Evolutionary conservation across 1,140 invertebrate species (phyloP), one percentile per base, ranked within the genome.

Genomic region (Drosophila nasuta): DNA sequence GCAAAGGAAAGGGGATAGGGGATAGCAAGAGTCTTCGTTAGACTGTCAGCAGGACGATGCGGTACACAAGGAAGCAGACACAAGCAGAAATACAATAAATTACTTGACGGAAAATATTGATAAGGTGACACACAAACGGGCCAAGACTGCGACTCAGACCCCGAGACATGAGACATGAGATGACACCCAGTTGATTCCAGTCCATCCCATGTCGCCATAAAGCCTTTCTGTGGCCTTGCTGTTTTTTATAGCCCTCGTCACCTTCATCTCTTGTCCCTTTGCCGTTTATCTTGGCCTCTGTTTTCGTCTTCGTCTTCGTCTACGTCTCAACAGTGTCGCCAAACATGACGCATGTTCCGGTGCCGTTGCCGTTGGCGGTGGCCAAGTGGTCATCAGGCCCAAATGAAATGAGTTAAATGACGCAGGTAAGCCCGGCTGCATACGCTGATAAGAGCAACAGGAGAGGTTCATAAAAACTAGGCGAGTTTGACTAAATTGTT

Each of bases 51-150:
- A 67, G 75, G 62, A 79, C 81, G 69, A 74, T 70, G 17, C 43
- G 52, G 63, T 49, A 56, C 59, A 73, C 54, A 86, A 81, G 78
- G 82, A 85, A 72, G 74, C 67, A 71, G 63, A 57, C 35, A 17
- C 35, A 43, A 76, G 48, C 56, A 63, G 17, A 81, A 87, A 80
- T 79, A 67, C 85, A 87, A 91, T 91, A 91, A 91, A 91, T 91
- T 91, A 91, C 79, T 79, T 79, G 89, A 91, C 89, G 85, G 62
- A 81, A 91, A 91, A 91, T 91, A 87, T 91, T 91, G 90, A 91
- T 91, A 91, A 91, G 88, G 71, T 76, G 81, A 74, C 76, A 69
- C 72, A 75, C 17, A 57, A 64, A 57, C 38, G 59, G 51, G 3
- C 58, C 48, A 30, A 38, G 15, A 41, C 46, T 41, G 3, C 15